Evolutionary conservation across 2,888 invertebrate species (phyloP), one percentile per base, ranked within the genome.

Genomic region (Ptilodon capucinus): DNA sequence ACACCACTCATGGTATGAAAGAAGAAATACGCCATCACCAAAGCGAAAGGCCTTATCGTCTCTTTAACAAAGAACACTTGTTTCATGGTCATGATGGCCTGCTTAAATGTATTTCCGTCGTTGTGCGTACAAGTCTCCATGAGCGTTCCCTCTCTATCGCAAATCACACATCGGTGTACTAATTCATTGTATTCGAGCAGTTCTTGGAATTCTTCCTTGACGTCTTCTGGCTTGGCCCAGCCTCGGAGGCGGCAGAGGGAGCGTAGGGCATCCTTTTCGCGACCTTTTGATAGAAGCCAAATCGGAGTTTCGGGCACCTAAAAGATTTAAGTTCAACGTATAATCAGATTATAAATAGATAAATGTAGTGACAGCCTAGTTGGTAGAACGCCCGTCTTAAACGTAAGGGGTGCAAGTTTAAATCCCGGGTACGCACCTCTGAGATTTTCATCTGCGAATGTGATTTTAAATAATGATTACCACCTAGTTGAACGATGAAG

Each of bases 271-370:
- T 93, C 92, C 64, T 91, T 88, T 57, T 85, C 83, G 0, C 92
- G 81, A 6, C 92, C 92, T 57, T 92, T 92, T 0, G 92, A 92
- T 48, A 93, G 59, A n/a, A 93, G 72, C 93, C 93, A 93, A 64
- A 92, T 84, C 30, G 93, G 93, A 5, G 93, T 92, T 76, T 93
- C 93, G 0, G 93, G 93, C 2, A 92, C 90, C 92, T 92, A 74
- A 67, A 59, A 63, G 28, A 19, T 32, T 23, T 23, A 6, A 8
- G 23, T 4, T 23, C 23, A 23, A 8, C 8, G 5, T 23, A 8
- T 23, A 23, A n/a, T n/a, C n/a, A n/a, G n/a, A n/a, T n/a, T n/a
- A n/a, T n/a, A n/a, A n/a, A n/a, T n/a, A n/a, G n/a, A n/a, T n/a
- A n/a, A n/a, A n/a, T n/a, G n/a, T n/a, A n/a, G n/a, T n/a, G n/a